Percentiles rank a stretch among this genome's conserved stretches.
Conservation (phyloP, 2,797 vertebrate species). For the Sphenopsis melanotis region DNA sequence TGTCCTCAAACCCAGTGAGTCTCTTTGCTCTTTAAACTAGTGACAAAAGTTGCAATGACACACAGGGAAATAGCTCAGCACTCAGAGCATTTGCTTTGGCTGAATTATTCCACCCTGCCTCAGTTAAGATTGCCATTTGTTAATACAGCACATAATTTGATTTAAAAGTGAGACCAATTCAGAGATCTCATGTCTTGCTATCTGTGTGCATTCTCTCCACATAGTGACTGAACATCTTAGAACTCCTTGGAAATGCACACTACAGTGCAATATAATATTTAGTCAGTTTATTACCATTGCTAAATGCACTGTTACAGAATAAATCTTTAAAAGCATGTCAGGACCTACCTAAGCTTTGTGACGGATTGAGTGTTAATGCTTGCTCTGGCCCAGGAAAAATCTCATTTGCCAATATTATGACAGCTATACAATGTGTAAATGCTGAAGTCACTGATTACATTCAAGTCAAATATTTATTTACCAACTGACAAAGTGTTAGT, state of each 20-base stretch:
- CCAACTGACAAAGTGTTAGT: slow-evolving; percentile 6
- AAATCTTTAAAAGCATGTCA: slow-evolving; percentile 32
- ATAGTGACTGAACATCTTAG: background rate
- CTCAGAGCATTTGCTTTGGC: background rate
- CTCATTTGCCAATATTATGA: slow-evolving; percentile 35
- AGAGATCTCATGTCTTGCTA: background rate
- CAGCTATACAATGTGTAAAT: slow-evolving; percentile 15
- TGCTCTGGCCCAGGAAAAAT: slow-evolving; percentile 17
- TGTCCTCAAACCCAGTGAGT: background rate
- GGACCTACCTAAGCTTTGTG: slow-evolving; percentile 40
- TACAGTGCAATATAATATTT: slow-evolving; percentile 9
- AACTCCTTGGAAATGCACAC: slow-evolving; percentile 4
- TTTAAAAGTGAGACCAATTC: slow-evolving; percentile 19
- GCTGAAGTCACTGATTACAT: slow-evolving; percentile 47
- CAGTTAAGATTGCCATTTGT: background rate
- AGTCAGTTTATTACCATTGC: slow-evolving; percentile 30
- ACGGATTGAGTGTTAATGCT: slow-evolving; percentile 13
- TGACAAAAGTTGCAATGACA: background rate
- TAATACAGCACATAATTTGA: slow-evolving; percentile 8
- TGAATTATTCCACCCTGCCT: background rate
- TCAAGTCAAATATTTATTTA: slow-evolving; percentile 50
- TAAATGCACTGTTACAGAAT: slow-evolving; percentile 18
- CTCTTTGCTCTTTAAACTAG: background rate
- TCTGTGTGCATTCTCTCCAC: background rate
- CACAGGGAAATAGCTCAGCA: background rate